These are phyloP conservation scores for Stramonita haemastoma DNA, from an alignment of 2,888 invertebrate species.

Conservation along the genomic window DNA sequence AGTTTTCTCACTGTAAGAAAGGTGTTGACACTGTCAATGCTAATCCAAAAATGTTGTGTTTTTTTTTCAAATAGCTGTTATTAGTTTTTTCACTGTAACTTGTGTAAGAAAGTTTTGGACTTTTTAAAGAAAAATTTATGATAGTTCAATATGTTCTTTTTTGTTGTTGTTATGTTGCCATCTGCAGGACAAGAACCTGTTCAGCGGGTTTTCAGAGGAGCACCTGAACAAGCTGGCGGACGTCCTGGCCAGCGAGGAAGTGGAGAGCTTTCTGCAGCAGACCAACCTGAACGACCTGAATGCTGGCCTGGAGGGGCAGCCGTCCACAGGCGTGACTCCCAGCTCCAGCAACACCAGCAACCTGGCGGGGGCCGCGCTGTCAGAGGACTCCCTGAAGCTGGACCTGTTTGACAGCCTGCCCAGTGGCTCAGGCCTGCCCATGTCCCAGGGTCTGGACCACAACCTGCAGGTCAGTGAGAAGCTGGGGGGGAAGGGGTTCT, in stretches of 20 bases:
- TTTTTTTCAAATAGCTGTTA: too few species aligned
- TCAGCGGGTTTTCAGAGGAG: conserved; percentile 68
- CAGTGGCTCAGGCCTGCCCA: neutral
- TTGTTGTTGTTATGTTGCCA: neutral
- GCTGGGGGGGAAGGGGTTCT: too few species aligned
- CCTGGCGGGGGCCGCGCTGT: neutral
- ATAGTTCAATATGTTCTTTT: too few species aligned
- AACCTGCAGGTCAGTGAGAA: neutral
- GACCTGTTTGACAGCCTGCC: conserved; percentile 50
- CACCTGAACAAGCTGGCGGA: conserved; percentile 68
- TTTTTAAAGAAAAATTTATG: too few species aligned
- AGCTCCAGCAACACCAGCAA: conserved; percentile 22
- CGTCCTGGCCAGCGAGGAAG: conserved; percentile 66
- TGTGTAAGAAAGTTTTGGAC: too few species aligned
- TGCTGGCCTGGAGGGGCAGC: conserved; percentile 22
- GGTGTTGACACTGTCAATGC: too few species aligned
- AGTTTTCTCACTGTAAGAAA: too few species aligned
- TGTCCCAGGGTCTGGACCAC: conserved; percentile 27
- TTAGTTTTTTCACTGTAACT: too few species aligned
- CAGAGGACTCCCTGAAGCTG: conserved; percentile 48
- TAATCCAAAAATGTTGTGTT: too few species aligned
- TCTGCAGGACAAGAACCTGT: conserved; percentile 67
- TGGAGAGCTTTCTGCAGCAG: conserved; percentile 63
- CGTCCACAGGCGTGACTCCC: neutral
- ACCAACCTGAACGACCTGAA: conserved; percentile 47